Conservation (phyloP, 2,797 vertebrate species). For the Mastacembelus armatus region DNA sequence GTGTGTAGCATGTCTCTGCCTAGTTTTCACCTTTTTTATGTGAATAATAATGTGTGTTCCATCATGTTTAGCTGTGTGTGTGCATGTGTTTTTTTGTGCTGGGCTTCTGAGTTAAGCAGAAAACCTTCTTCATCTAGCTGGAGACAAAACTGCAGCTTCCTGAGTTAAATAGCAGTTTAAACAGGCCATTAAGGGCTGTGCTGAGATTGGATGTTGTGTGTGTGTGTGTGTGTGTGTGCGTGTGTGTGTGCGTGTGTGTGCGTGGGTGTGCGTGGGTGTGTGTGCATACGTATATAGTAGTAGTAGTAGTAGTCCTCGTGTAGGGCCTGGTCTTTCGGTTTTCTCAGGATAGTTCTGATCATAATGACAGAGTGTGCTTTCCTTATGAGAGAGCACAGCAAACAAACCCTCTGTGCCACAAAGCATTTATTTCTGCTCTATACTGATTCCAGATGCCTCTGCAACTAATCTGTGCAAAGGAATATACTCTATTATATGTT, state of each 20-base stretch:
- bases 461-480: slow-evolving; percentile 25
- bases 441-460: slow-evolving; percentile 47
- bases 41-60: slow-evolving; percentile 16
- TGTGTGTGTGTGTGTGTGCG: slow-evolving; percentile 32
- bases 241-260: slow-evolving; percentile 32
- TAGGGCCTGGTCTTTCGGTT: slow-evolving; percentile 52
- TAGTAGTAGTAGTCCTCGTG: slow-evolving; percentile 29
- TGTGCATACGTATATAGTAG: slow-evolving; percentile 40
- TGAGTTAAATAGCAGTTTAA: slow-evolving; percentile 60
- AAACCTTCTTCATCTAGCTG: slow-evolving; percentile 23
- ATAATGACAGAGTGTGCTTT: slow-evolving; percentile 74
- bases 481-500: slow-evolving; percentile 2
- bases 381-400: slow-evolving; percentile 69
- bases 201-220: slow-evolving; percentile 26
- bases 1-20: not conserved
- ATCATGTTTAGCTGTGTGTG: slow-evolving; percentile 26
- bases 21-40: not conserved
- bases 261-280: slow-evolving; percentile 37
- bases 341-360: slow-evolving; percentile 63
- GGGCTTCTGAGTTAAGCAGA: slow-evolving; percentile 24
- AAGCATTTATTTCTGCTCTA: slow-evolving; percentile 49
- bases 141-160: slow-evolving; percentile 54
- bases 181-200: slow-evolving; percentile 53
- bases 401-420: slow-evolving; percentile 48
- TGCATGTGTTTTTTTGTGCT: slow-evolving; percentile 24